Evolutionary conservation across 2,113 vertebrate species (phyloP), one percentile per base, ranked within the genome.

Genomic region (Pristiophorus japonicus): DNA sequence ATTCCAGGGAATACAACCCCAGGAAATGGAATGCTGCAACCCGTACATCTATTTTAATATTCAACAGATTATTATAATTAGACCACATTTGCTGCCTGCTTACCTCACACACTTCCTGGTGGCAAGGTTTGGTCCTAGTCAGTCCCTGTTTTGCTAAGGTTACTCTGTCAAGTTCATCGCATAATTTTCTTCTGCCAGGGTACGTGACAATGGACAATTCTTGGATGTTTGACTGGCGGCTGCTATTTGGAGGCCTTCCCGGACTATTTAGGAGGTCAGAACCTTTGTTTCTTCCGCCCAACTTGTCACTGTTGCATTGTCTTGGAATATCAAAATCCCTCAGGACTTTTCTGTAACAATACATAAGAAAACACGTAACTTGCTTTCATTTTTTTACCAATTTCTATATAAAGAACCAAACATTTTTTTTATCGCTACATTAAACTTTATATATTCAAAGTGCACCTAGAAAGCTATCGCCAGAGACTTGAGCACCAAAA

Each of bases 341-440:
- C 93, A 94, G 22, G 24, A 73, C 65, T 70, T 73, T 94, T 47
- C 93, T 94, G 93, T 65, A 93, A 65, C 10, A 94, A 94, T 11
- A 30, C 63, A 30, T 27, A 30, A 66, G 22, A 94, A 20, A 70
- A 34, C 6, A 30, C n/a, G n/a, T 14, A 47, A 70, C 24, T 47
- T 94, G 63, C 65, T 27, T 94, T 94, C 5, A 45, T 38, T 66
- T 42, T 42, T 34, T 0, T 55, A 34, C 22, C 11, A 27, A 63
- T 59, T 92, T 63, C 34, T 38, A 38, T 2, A 18, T 65, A n/a
- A 63, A 92, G 20, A 59, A 63, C 4, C 10, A 20, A 62, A 30
- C 16, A 65, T n/a, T 38, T 92, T 38, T 92, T 51, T 3, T 42
- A 66, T 45, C 24, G 62, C 38, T 10, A 66, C 12, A 59, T 90